phyloP scores from a whole-genome alignment of 2,888 invertebrate genomes.

The Deilephila elpenor region DNA sequence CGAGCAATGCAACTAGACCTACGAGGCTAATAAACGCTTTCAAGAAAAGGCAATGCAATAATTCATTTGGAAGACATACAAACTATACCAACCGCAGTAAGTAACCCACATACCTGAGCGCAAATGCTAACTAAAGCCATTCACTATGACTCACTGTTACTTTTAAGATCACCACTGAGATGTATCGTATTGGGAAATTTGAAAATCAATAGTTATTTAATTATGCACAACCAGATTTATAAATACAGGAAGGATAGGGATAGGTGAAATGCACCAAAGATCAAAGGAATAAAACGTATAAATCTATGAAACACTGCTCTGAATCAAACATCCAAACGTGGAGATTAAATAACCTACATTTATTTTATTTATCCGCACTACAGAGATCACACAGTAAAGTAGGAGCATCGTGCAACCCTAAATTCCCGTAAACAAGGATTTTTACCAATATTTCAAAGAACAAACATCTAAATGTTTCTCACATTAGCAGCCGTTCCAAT shows the following conservation, averaged over 20 bases:
- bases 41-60: not conserved
- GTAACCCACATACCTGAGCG: slow-evolving; percentile 26
- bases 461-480: not conserved
- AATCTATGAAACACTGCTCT: too few relatives aligned
- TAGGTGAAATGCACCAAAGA: too few relatives aligned
- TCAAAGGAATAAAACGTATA: too few relatives aligned
- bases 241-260: too few relatives aligned
- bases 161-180: slow-evolving; percentile 19
- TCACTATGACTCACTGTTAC: slow-evolving; percentile 19
- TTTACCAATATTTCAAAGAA: not conserved
- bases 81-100: slow-evolving; percentile 5
- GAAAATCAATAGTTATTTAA: slow-evolving; percentile 4
- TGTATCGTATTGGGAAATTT: slow-evolving; percentile 17
- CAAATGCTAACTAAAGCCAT: slow-evolving; percentile 22
- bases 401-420: too few relatives aligned
- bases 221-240: not conserved
- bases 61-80: slow-evolving; percentile 14
- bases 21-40: not conserved
- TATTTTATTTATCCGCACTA: too few relatives aligned
- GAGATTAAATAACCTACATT: too few relatives aligned
- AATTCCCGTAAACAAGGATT: not conserved
- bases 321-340: too few relatives aligned
- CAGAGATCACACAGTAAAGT: too few relatives aligned
- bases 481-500: not conserved
- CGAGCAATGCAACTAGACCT: too few relatives aligned